These are phyloP conservation scores for Helostoma temminkii DNA, from an alignment of 2,797 vertebrate species.

Conservation along the genomic window DNA sequence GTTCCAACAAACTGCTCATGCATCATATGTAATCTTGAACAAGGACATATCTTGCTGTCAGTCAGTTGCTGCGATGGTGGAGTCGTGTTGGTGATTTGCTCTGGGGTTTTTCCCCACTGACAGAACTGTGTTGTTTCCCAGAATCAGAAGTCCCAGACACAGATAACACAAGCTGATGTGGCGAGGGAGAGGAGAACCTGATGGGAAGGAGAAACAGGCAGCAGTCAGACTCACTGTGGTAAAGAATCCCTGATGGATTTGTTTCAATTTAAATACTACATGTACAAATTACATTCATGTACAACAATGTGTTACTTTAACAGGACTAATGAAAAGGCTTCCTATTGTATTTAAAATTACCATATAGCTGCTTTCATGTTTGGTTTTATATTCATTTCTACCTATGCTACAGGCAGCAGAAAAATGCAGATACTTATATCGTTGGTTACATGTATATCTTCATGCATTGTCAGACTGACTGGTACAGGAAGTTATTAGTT, in stretches of 20 bases:
- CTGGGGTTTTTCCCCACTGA: constrained; percentile 14
- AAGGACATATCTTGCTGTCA: constrained; percentile 35
- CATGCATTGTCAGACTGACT: neutral
- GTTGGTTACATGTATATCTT: neutral
- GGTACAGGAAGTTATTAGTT: neutral
- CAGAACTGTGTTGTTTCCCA: constrained; percentile 28
- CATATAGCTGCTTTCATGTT: neutral
- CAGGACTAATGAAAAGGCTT: neutral
- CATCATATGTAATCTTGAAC: constrained; percentile 50
- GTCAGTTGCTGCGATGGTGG: constrained; percentile 9
- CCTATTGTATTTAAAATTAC: too few species aligned
- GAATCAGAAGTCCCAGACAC: constrained; percentile 44
- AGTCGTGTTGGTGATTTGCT: constrained; percentile 36
- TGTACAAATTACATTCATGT: neutral
- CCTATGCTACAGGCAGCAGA: neutral
- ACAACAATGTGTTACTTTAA: neutral
- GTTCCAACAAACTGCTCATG: constrained; percentile 42
- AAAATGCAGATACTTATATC: neutral
- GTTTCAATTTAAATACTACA: constrained; percentile 9
- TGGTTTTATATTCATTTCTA: neutral
- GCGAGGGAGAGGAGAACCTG: constrained; percentile 23
- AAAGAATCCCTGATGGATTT: constrained; percentile 10
- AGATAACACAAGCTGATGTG: constrained; percentile 43
- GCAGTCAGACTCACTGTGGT: constrained; percentile 30
- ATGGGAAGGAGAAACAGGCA: constrained; percentile 38